These are phyloP conservation scores for Sturnira hondurensis DNA, from an alignment of 2,113 vertebrate genomes.

Conservation along the genomic window DNA sequence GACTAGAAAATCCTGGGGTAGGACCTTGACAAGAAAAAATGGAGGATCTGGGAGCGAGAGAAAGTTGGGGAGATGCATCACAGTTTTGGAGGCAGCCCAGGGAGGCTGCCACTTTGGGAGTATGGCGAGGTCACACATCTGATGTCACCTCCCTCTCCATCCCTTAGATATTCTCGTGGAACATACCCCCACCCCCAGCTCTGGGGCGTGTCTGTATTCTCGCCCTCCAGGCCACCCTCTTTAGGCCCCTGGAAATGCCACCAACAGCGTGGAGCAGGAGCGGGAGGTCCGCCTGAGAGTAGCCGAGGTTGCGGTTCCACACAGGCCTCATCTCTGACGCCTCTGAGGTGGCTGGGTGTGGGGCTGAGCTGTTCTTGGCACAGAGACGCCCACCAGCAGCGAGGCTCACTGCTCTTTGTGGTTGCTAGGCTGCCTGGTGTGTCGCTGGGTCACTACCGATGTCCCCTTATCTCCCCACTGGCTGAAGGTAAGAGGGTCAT, in stretches of 20 bases:
- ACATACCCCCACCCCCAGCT: not conserved
- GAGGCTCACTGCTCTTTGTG: constrained; percentile 67
- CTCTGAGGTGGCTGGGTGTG: constrained; percentile 76
- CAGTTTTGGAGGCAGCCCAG: not conserved
- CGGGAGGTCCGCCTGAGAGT: constrained; percentile 61
- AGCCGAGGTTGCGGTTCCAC: not conserved
- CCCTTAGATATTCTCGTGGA: not conserved
- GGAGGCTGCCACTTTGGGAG: constrained; percentile 17
- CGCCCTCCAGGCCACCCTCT: not conserved
- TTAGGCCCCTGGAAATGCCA: constrained; percentile 67
- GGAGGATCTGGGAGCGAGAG: not conserved
- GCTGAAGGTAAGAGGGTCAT: not conserved
- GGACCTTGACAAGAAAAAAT: not conserved
- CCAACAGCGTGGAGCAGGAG: constrained; percentile 32
- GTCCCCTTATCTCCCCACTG: not conserved
- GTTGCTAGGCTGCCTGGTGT: constrained; percentile 77
- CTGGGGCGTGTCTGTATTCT: not conserved
- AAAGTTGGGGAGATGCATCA: constrained; percentile 45
- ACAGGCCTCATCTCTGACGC: not conserved
- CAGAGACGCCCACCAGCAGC: constrained; percentile 77
- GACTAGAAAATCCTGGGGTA: not conserved
- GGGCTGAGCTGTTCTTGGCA: constrained; percentile 79
- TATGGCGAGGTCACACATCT: not conserved
- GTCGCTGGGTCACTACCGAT: constrained; percentile 66
- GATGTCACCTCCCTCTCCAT: not conserved